Percentiles rank a stretch among this genome's conserved stretches.
Evolutionary conservation across 1,140 invertebrate species (phyloP).

Genomic region (Thrips palmi): DNA sequence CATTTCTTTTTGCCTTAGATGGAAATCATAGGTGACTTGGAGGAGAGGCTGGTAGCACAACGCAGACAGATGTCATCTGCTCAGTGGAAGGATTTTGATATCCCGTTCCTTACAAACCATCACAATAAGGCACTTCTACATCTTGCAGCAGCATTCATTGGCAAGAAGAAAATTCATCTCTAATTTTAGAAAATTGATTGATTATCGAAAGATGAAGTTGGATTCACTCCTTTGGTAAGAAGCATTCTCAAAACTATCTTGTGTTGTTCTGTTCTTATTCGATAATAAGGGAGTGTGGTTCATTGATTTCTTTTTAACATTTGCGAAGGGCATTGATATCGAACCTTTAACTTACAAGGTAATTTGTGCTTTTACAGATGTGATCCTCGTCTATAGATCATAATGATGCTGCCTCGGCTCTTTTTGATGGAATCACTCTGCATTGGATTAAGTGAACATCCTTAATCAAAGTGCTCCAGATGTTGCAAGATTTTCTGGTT

Average conservation of each 20-base stretch:
- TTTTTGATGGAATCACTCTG: conserved; percentile 64
- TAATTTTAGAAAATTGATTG: conserved; percentile 83
- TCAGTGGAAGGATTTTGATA: background rate
- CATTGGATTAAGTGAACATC: conserved; percentile 48
- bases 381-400: conserved; percentile 80
- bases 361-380: conserved; percentile 37
- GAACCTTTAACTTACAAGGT: background rate
- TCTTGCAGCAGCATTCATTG: conserved; percentile 75
- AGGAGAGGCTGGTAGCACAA: conserved; percentile 64
- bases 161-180: conserved; percentile 71
- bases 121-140: conserved; percentile 67
- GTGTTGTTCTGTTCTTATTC: too few species aligned
- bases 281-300: too few species aligned
- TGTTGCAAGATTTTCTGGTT: conserved; percentile 36
- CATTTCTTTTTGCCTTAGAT: conserved; percentile 2
- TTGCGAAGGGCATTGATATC: background rate
- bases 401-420: conserved; percentile 58
- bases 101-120: background rate
- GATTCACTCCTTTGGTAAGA: conserved; percentile 69
- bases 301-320: too few species aligned
- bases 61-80: conserved; percentile 46
- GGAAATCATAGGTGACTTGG: conserved; percentile 28
- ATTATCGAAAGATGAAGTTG: conserved; percentile 67
- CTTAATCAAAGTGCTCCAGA: conserved; percentile 41
- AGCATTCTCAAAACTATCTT: conserved; percentile 7